Base-by-base conservation (phyloP, 2,888 invertebrate species). In the Apamea anceps region DNA sequence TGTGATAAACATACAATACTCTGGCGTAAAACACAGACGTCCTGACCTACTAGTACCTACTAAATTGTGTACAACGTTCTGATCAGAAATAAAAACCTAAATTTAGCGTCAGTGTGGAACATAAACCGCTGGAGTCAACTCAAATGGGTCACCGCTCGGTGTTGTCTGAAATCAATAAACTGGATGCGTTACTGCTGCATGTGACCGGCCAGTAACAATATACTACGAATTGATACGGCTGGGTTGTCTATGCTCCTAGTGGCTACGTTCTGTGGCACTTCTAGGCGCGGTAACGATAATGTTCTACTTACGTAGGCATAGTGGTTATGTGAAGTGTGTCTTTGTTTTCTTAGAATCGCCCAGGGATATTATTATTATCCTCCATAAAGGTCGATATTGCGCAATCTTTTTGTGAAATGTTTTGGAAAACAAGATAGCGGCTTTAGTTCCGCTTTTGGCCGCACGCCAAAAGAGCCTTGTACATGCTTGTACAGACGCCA, bases 81-180 rank as follows among this genome's bases (percentile, higher is more conserved):
- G 32, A 60, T 45, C 62, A 42, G 42, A 62, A 76, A 74, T 80
- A 72, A 68, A 81, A 84, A 12, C 5, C n/a, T 28, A 70, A 65
- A n/a, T 72, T 73, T 65, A 84, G 68, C 62, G 8, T 54, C 25
- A 60, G 13, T 5, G 45, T 32, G 42, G 32, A 68, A 65, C 67
- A 79, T 75, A 75, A 72, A 77, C 54, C 45, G 70, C 25, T 74
- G 37, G 32, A 81, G 71, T 67, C 63, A 62, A 82, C 67, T 79
- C 51, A 86, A 86, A 79, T 82, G 60, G 85, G 86, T 79, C 83
- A 82, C 77, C 13, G 75, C 18, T 70, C 65, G 25, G 63, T 72
- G 63, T 73, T 54, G 60, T 73, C 76, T 84, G 77, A 80, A 85
- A 85, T 87, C 85, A 84, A 85, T 87, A 87, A 84, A 85, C 28